Conservation (phyloP, 2,113 vertebrate genomes). For the Octodon degus region DNA sequence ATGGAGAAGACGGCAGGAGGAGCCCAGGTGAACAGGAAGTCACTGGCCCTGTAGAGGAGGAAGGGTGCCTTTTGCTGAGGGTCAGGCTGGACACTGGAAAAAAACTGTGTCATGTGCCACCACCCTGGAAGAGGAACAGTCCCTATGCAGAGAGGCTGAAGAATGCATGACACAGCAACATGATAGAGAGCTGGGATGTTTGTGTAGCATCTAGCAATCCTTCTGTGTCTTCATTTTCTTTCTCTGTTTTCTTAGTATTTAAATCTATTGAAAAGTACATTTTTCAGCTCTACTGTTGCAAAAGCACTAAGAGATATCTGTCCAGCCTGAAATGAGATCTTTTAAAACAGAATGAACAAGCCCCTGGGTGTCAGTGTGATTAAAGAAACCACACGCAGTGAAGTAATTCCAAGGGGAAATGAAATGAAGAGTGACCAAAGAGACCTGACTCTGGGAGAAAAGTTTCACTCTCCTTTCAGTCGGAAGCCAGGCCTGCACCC, state of each 20-base stretch:
- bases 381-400: background rate
- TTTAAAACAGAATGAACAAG: background rate
- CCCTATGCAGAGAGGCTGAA: too few species aligned
- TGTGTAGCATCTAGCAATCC: background rate
- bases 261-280: background rate
- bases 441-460: background rate
- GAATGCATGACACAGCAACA: rapidly evolving
- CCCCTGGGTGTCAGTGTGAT: background rate
- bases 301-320: background rate
- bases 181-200: background rate
- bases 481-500: background rate
- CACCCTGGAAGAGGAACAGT: too few species aligned
- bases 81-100: background rate
- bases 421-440: background rate
- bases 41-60: background rate
- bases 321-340: background rate
- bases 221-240: background rate
- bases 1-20: background rate
- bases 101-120: too few species aligned
- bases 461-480: background rate
- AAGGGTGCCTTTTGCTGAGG: background rate
- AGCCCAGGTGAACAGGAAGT: background rate
- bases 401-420: background rate
- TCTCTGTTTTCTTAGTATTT: background rate
- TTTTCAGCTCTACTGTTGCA: background rate